Conservation (phyloP, 2,888 invertebrate species). For the Cephus runcator region DNA sequence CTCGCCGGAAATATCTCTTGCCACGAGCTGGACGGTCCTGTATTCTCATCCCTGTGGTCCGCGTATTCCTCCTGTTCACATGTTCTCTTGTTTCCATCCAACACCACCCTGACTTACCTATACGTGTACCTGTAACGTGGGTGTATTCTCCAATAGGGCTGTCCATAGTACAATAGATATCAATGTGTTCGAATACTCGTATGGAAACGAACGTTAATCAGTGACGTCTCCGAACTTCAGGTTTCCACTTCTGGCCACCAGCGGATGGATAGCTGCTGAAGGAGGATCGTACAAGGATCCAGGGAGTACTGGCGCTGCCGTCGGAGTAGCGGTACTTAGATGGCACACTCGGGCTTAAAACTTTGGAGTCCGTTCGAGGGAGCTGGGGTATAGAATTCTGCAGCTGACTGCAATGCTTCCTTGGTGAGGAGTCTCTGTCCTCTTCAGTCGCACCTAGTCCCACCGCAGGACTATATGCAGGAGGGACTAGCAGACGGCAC, state of each 20-base stretch:
- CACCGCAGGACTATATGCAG: background rate
- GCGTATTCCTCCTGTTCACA: background rate
- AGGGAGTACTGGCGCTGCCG: background rate
- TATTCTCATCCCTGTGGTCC: background rate
- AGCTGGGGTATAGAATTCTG: background rate
- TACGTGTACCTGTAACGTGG: background rate
- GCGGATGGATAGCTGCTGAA: background rate
- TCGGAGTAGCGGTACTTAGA: background rate
- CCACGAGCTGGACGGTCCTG: background rate
- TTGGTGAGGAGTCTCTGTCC: background rate
- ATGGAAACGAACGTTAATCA: background rate
- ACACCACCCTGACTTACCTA: background rate
- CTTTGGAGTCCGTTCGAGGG: background rate
- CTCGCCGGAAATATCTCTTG: background rate
- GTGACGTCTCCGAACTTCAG: background rate
- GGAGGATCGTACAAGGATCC: background rate
- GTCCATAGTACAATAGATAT: background rate
- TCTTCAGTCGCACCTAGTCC: background rate
- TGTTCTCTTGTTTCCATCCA: background rate
- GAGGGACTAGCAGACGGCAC: slow-evolving; percentile 13
- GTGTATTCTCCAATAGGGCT: background rate
- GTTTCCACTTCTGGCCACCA: too few relatives aligned
- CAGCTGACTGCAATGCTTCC: slow-evolving; percentile 1
- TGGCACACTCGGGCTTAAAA: background rate
- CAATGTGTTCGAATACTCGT: background rate